Evolutionary conservation across 2,113 vertebrate species (phyloP).

Genomic region (Sminthopsis crassicaudata): DNA sequence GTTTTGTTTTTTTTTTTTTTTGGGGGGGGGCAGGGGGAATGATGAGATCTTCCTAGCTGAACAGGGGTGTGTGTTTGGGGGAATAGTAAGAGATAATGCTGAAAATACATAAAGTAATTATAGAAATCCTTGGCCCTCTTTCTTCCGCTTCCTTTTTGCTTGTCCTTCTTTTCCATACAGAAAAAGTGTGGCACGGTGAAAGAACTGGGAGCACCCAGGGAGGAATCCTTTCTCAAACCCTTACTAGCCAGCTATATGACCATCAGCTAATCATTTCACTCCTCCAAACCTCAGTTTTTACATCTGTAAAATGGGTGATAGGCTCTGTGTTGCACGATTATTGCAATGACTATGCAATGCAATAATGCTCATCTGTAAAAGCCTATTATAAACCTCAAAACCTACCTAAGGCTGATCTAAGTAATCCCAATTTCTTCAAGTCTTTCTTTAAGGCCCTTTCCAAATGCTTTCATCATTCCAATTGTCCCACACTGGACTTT

Average conservation of each 20-base stretch:
- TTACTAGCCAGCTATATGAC: neutral
- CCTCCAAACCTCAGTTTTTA: conserved; percentile 33
- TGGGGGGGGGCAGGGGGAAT: neutral
- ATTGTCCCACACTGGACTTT: neutral
- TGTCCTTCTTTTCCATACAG: neutral
- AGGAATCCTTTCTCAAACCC: neutral
- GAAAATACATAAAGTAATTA: neutral
- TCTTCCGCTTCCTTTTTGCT: neutral
- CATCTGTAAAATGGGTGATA: conserved; percentile 35
- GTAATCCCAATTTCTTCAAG: conserved; percentile 52
- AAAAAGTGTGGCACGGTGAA: neutral
- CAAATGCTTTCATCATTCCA: neutral
- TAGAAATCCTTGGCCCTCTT: neutral
- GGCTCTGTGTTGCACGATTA: neutral
- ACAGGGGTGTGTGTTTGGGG: neutral
- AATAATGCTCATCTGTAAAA: neutral
- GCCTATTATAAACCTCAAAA: conserved; percentile 28
- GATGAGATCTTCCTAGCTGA: neutral
- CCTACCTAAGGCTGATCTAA: neutral
- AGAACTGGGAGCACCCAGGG: neutral
- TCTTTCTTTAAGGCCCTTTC: neutral
- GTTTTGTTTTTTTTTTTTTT: neutral
- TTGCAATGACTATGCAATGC: neutral
- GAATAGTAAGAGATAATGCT: neutral
- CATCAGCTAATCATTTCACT: neutral